These are phyloP conservation scores for Zaprionus bogoriensis DNA, from an alignment of 2,888 invertebrate species.

Conservation along the genomic window DNA sequence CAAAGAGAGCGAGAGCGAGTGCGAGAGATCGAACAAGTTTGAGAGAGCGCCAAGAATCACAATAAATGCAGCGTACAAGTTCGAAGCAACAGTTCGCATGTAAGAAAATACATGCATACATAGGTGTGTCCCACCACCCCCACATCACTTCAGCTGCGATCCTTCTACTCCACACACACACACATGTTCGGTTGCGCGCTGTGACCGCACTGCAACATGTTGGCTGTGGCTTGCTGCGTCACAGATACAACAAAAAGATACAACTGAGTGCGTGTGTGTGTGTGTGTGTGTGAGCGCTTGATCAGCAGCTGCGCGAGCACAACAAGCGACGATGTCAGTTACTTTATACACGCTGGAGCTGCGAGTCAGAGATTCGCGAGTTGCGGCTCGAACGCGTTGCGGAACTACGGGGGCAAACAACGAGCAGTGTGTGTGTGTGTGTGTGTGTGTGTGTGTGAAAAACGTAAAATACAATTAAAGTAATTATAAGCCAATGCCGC, in stretches of 20 bases:
- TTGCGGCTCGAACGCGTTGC: conserved; percentile 1
- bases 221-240: conserved; percentile 18
- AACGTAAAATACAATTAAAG: conserved; percentile 32
- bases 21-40: conserved; percentile 16
- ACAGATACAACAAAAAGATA: conserved; percentile 5
- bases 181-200: background rate
- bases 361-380: conserved; percentile 44
- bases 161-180: background rate
- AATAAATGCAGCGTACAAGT: too few species aligned
- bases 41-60: background rate
- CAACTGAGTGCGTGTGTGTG: conserved; percentile 1
- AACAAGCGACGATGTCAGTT: conserved; percentile 56
- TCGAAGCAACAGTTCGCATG: background rate
- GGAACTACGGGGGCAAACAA: background rate
- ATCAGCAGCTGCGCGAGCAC: conserved; percentile 52
- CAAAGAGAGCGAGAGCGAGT: conserved; percentile 29
- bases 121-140: conserved; percentile 14
- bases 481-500: conserved; percentile 39
- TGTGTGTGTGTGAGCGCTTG: conserved; percentile 24
- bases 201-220: conserved; percentile 23
- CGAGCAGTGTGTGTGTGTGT: background rate
- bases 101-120: background rate
- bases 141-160: background rate
- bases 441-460: conserved; percentile 1
- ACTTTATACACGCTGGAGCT: conserved; percentile 64